These are phyloP conservation scores for Aphrophora alni DNA, from an alignment of 2,888 invertebrate species.

Conservation along the genomic window DNA sequence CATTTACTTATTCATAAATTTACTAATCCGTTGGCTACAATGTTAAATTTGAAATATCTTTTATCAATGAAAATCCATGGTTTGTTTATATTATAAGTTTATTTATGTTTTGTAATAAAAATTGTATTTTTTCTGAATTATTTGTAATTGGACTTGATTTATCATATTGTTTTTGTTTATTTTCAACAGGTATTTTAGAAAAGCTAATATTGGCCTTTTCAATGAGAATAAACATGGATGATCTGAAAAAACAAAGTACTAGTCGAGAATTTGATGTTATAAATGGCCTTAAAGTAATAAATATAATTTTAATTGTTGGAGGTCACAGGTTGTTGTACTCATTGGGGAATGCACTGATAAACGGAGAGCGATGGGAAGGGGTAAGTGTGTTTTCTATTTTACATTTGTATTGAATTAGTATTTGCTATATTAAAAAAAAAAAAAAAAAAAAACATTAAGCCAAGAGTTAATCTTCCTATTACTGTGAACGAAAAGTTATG, in stretches of 20 bases:
- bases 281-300: constrained; percentile 35
- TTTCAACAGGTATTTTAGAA: constrained; percentile 50
- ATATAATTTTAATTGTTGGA: constrained; percentile 28
- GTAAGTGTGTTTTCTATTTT: constrained; percentile 15
- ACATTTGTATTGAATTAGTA: too few relatives aligned
- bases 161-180: too few relatives aligned
- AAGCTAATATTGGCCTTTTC: constrained; percentile 59
- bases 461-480: too few relatives aligned
- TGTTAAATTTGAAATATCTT: too few relatives aligned
- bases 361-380: constrained; percentile 40
- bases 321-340: constrained; percentile 32
- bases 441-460: too few relatives aligned
- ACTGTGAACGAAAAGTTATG: too few relatives aligned
- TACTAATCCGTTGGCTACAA: too few relatives aligned
- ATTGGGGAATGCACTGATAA: constrained; percentile 26
- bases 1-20: too few relatives aligned
- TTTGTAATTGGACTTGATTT: too few relatives aligned
- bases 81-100: background rate
- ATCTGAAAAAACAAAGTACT: constrained; percentile 54
- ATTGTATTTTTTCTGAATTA: too few relatives aligned
- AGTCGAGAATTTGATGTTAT: constrained; percentile 30
- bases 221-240: constrained; percentile 64
- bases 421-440: too few relatives aligned
- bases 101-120: background rate
- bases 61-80: too few relatives aligned